Base-by-base conservation (phyloP, 2,888 invertebrate species). In the Caenorhabditis sinica region DNA sequence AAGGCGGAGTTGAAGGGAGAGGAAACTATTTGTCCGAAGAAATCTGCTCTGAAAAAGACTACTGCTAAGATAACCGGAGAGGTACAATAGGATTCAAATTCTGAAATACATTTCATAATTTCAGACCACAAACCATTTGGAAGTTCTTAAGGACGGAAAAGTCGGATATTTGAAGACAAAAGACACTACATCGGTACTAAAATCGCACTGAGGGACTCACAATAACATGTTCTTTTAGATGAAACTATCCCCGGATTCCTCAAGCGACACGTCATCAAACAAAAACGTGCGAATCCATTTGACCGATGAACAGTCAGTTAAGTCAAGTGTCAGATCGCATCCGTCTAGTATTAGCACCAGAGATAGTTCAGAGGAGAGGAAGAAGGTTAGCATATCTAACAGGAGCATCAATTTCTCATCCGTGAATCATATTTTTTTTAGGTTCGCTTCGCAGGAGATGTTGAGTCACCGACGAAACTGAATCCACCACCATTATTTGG, bases 341-440 rank as follows among this genome's bases (percentile, higher is more conserved):
- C 51, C 65, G 23, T 83, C 80, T 53, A 80, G 75, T 75, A 60
- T 76, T 63, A 76, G 84, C 71, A 84, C 80, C 53, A 75, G 86
- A 73, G 86, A 86, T 61, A 86, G 80, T 73, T 87, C 87, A 20
- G 87, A 87, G 51, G 87, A 87, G 58, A 73, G 83, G 6, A 87
- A 84, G 56, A 85, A 83, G 72, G 87, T 87, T 77, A 58, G 76
- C 45, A 15, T 5, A 51, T 11, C 1, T 56, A 28, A 17, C 49
- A 17, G 17, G 15, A 2, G 9, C 13, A 20, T 20, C 5, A 36
- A 20, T 40, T 45, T 61, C 5, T 5, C 23, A 1, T 15, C 11
- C n/a, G 20, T 36, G 11, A 13, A 30, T 25, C n/a, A 23, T 2
- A 36, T 30, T 49, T 6, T 20, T 81, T 81, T 9, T 43, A 87